Conservation (phyloP, 1,140 invertebrate genomes). For the Chionoecetes opilio region DNA sequence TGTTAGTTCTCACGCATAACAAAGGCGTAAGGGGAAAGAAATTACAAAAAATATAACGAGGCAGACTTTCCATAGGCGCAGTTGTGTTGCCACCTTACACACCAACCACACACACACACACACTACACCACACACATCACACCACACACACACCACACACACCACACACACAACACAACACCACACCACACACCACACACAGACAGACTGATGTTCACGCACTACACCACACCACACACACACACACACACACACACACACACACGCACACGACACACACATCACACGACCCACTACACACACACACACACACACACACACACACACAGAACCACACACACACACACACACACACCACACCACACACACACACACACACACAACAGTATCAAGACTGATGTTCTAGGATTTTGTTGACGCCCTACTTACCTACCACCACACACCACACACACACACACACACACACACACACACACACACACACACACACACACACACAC, state of each 20-base stretch:
- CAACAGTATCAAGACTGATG: neutral
- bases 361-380: neutral
- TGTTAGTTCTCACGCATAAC: neutral
- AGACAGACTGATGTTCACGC: neutral
- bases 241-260: slow-evolving; percentile 44
- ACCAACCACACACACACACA: neutral
- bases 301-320: too few relatives aligned
- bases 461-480: slow-evolving; percentile 52
- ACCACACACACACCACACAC: neutral
- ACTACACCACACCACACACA: too few relatives aligned
- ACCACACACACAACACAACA: too few relatives aligned
- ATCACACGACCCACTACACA: too few relatives aligned
- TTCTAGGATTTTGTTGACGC: neutral
- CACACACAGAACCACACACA: too few relatives aligned
- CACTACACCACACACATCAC: neutral
- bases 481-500: slow-evolving; percentile 39
- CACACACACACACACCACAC: too few relatives aligned
- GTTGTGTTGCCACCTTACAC: neutral
- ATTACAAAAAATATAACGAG: neutral
- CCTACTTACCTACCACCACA: too few relatives aligned
- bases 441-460: slow-evolving; percentile 31
- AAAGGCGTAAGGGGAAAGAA: neutral
- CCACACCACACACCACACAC: neutral
- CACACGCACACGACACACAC: neutral
- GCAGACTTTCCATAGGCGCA: neutral